Evolutionary conservation across 2,797 vertebrate genomes (phyloP).

Genomic region (Chelon auratus): DNA sequence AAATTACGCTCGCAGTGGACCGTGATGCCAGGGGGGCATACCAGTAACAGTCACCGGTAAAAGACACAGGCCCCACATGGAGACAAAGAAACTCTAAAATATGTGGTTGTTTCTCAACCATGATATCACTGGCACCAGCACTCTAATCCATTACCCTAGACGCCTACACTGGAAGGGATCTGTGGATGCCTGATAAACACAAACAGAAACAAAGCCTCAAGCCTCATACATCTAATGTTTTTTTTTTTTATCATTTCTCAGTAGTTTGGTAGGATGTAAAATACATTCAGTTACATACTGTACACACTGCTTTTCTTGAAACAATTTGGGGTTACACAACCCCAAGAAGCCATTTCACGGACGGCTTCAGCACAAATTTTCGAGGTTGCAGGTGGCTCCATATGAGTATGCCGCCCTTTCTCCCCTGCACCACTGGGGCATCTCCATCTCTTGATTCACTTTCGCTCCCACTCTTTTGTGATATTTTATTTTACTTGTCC

Average conservation of each 20-base stretch:
- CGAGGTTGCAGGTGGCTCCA: conserved; percentile 35
- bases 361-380: conserved; percentile 34
- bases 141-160: conserved; percentile 83
- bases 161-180: conserved; percentile 80
- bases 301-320: conserved; percentile 41
- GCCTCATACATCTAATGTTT: conserved; percentile 78
- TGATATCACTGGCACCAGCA: conserved; percentile 77
- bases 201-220: conserved; percentile 79
- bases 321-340: conserved; percentile 52
- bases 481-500: conserved; percentile 22
- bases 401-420: conserved; percentile 8
- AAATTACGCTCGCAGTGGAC: conserved; percentile 66
- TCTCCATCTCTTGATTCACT: conserved; percentile 27
- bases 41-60: conserved; percentile 64
- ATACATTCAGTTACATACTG: conserved; percentile 47
- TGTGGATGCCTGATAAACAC: conserved; percentile 83
- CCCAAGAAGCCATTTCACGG: conserved; percentile 53
- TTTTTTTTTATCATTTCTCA: conserved; percentile 63
- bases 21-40: conserved; percentile 65
- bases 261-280: conserved; percentile 53
- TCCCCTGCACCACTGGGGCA: background rate
- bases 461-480: background rate
- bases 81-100: conserved; percentile 79
- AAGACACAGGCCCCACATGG: conserved; percentile 70
- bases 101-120: conserved; percentile 75